Conservation (phyloP, 2,888 invertebrate genomes). For the Pediacus dermestoides region DNA sequence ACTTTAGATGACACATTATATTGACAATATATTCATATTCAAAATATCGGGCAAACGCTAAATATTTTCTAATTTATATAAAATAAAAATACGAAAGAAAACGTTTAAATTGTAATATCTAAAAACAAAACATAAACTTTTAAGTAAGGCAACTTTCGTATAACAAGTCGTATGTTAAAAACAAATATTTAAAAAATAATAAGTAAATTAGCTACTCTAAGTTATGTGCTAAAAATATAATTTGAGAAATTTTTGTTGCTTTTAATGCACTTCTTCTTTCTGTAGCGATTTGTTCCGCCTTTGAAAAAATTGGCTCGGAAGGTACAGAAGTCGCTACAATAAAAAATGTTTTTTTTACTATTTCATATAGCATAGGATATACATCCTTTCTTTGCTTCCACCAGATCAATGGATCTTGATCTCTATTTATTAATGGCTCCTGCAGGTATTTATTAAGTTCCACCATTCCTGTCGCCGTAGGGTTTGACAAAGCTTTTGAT, state of each 20-base stretch:
- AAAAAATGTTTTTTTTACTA: slow-evolving; percentile 22
- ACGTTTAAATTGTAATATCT: too few relatives aligned
- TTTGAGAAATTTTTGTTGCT: slow-evolving; percentile 24
- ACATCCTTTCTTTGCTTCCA: too few relatives aligned
- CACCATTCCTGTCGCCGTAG: slow-evolving; percentile 12
- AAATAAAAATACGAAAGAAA: too few relatives aligned
- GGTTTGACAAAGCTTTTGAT: too few relatives aligned
- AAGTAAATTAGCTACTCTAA: slow-evolving; percentile 4
- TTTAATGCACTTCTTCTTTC: slow-evolving; percentile 28
- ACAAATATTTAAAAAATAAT: background rate
- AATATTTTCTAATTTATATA: too few relatives aligned
- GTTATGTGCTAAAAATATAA: slow-evolving; percentile 16
- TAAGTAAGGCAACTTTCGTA: too few relatives aligned
- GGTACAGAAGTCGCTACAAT: slow-evolving; percentile 32
- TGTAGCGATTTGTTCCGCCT: slow-evolving; percentile 26
- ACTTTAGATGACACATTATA: too few relatives aligned
- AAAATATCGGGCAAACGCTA: too few relatives aligned
- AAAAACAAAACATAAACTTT: too few relatives aligned
- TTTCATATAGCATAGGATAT: slow-evolving; percentile 11
- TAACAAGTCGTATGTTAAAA: slow-evolving; percentile 10
- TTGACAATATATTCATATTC: too few relatives aligned
- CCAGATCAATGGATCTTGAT: slow-evolving; percentile 16
- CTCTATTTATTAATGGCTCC: slow-evolving; percentile 12
- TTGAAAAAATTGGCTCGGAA: slow-evolving; percentile 32
- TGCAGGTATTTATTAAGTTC: slow-evolving; percentile 15